These are phyloP conservation scores for Osedax fenrisi DNA, from an alignment of 2,888 invertebrate species.

Conservation along the genomic window DNA sequence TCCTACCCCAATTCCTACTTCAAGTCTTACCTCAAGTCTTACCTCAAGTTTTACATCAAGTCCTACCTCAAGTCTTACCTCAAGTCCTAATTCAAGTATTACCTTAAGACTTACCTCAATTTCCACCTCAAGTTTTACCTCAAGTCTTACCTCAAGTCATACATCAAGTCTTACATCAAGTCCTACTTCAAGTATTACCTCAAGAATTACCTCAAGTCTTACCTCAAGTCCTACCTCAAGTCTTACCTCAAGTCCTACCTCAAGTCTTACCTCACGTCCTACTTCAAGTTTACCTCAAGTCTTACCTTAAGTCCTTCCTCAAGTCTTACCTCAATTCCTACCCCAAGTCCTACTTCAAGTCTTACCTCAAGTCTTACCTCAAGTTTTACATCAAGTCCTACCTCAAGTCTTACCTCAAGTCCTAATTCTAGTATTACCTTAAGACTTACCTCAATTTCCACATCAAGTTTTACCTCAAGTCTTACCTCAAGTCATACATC, in stretches of 20 bases:
- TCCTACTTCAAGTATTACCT: not conserved
- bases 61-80: not conserved
- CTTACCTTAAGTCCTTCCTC: not conserved
- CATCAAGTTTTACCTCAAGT: not conserved
- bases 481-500: not conserved
- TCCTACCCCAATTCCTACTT: not conserved
- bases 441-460: not conserved
- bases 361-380: not conserved
- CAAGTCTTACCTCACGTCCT: not conserved
- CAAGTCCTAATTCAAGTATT: not conserved
- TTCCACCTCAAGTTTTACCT: not conserved
- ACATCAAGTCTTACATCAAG: not conserved
- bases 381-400: not conserved
- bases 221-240: not conserved
- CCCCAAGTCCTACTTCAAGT: too few relatives aligned
- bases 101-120: not conserved
- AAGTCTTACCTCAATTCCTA: too few relatives aligned
- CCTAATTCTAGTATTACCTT: not conserved
- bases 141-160: not conserved
- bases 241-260: not conserved
- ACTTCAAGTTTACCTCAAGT: not conserved
- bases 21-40: not conserved
- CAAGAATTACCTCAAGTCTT: not conserved
- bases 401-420: not conserved
- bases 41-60: not conserved